phyloP scores from a whole-genome alignment of 30 jellyfish, hydroid and myxozoan species.

The Hydractinia echinata region DNA sequence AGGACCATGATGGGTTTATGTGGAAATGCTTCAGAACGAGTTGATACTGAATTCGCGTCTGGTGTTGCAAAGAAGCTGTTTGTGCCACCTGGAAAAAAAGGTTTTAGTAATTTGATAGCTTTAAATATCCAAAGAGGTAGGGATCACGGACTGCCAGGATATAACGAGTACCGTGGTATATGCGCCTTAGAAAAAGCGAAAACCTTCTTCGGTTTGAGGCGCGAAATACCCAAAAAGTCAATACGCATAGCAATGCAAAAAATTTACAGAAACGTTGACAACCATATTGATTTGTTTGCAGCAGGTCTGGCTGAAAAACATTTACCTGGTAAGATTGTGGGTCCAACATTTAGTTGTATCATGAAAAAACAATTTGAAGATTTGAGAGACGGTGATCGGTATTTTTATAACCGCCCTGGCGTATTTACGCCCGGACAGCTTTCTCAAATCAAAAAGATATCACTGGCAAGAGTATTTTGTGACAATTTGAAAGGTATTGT shows the following conservation, averaged over 20 bases:
- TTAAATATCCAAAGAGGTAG: slow-evolving; percentile 91
- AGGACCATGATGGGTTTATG: slow-evolving; percentile 71
- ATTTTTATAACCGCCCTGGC: slow-evolving; percentile 34
- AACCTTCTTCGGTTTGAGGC: neutral
- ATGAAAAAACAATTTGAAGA: slow-evolving; percentile 29
- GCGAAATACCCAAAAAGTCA: slow-evolving; percentile 12
- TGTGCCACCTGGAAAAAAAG: slow-evolving; percentile 44
- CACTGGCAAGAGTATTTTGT: slow-evolving; percentile 8
- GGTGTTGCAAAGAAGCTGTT: slow-evolving; percentile 35
- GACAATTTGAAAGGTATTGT: slow-evolving; percentile 2
- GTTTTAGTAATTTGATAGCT: slow-evolving; percentile 61
- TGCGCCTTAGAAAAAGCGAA: slow-evolving; percentile 23
- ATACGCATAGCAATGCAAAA: neutral
- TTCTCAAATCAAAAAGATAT: slow-evolving; percentile 29
- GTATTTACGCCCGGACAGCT: slow-evolving; percentile 37
- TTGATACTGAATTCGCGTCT: slow-evolving; percentile 32
- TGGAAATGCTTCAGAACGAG: slow-evolving; percentile 45
- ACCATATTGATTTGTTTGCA: slow-evolving; percentile 39
- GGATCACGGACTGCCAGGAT: slow-evolving; percentile 92
- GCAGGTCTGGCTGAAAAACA: slow-evolving; percentile 41
- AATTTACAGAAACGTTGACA: slow-evolving; percentile 20
- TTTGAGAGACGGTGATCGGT: slow-evolving; percentile 52
- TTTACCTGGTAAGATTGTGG: slow-evolving; percentile 22
- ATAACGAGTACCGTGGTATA: slow-evolving; percentile 24
- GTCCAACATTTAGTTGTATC: slow-evolving; percentile 34